These are phyloP conservation scores for Beris chalybata DNA, from an alignment of 2,888 invertebrate genomes.

Conservation along the genomic window DNA sequence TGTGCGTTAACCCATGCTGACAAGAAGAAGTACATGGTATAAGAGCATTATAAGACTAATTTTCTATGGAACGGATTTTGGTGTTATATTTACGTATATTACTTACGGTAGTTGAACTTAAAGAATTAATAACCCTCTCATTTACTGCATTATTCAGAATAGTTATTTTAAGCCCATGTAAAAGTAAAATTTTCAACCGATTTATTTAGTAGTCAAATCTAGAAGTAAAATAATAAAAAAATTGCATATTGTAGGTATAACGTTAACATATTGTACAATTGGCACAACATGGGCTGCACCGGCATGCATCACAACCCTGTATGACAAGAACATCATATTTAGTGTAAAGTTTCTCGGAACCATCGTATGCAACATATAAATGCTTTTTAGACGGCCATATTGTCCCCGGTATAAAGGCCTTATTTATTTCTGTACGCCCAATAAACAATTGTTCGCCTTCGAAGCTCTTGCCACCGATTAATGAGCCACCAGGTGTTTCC, in stretches of 20 bases:
- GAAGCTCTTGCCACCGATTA: conserved; percentile 5
- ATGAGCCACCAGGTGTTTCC: conserved; percentile 10
- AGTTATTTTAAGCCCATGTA: too few relatives aligned
- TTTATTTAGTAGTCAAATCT: background rate
- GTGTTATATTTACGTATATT: too few relatives aligned
- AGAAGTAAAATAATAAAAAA: background rate
- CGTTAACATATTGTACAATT: conserved; percentile 1
- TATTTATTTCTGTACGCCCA: conserved; percentile 5
- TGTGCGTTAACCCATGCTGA: too few relatives aligned
- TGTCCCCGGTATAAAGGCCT: conserved; percentile 15
- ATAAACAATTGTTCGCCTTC: conserved; percentile 10
- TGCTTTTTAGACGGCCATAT: conserved; percentile 17
- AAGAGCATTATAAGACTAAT: too few relatives aligned
- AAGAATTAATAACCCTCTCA: too few relatives aligned
- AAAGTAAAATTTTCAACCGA: background rate
- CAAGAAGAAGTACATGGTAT: too few relatives aligned
- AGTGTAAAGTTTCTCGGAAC: background rate
- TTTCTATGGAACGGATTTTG: too few relatives aligned
- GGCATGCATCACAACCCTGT: conserved; percentile 18
- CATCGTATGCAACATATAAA: conserved; percentile 3
- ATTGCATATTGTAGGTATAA: background rate
- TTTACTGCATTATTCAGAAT: too few relatives aligned
- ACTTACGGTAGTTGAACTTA: too few relatives aligned
- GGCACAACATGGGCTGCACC: conserved; percentile 2
- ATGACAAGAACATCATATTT: conserved; percentile 22